Percentiles rank a stretch among this genome's conserved stretches.
Evolutionary conservation across 2,888 invertebrate genomes (phyloP).

Genomic region (Helobdella robusta): DNA sequence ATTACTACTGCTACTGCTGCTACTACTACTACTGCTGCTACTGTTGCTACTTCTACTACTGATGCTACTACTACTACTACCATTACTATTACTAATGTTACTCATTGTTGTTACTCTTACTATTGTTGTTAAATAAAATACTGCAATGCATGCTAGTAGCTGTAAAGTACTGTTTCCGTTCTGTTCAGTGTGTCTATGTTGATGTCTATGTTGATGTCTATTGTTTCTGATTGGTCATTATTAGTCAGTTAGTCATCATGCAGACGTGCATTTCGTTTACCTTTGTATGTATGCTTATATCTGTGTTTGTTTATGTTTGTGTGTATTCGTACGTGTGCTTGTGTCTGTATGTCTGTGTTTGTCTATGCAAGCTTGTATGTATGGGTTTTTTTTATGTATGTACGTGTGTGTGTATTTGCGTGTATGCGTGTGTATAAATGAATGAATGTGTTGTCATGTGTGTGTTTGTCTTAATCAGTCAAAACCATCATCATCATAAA

Average conservation of each 20-base stretch:
- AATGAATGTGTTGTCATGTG: neutral
- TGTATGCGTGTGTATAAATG: neutral
- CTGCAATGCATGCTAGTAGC: too few species aligned
- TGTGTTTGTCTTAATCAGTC: too few species aligned
- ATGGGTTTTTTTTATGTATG: neutral
- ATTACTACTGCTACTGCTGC: constrained; percentile 18
- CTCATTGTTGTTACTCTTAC: too few species aligned
- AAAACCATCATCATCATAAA: too few species aligned
- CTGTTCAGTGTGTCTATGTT: too few species aligned
- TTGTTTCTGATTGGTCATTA: neutral
- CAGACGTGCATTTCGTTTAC: too few species aligned
- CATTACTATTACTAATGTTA: constrained; percentile 4
- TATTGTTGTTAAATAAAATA: too few species aligned
- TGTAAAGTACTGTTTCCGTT: too few species aligned
- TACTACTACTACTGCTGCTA: constrained; percentile 22
- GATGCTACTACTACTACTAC: constrained; percentile 21
- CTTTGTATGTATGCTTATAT: too few species aligned
- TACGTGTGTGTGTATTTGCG: neutral
- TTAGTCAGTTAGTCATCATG: neutral
- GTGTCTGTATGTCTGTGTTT: neutral
- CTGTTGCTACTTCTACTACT: constrained; percentile 21
- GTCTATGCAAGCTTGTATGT: neutral
- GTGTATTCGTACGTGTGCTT: neutral
- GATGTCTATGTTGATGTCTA: too few species aligned
- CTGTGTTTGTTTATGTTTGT: too few species aligned